A percentile compares a stretch with the other conserved stretches of the same genome.
phyloP scores from a whole-genome alignment of 53 echinoderm and acorn worm genomes.

The Patiria pectinifera region DNA sequence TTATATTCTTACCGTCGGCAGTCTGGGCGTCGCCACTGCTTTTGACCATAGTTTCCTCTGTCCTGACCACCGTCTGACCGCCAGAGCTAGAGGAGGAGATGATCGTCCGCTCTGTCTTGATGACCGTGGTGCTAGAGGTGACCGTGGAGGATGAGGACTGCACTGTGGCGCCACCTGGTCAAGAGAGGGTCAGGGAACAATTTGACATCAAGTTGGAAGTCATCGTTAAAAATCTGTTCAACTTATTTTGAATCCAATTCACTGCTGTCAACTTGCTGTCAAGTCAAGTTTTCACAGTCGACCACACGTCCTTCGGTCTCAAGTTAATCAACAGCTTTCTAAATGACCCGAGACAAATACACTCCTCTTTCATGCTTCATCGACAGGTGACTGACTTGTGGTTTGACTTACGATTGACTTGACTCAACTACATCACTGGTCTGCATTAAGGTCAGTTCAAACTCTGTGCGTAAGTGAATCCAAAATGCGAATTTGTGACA shows the following conservation, averaged over 20 bases:
- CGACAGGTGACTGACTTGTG: too few species aligned
- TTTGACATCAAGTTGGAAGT: not conserved
- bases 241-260: not conserved
- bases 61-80: constrained; percentile 22
- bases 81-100: constrained; percentile 40
- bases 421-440: too few species aligned
- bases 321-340: too few species aligned
- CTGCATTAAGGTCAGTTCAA: too few species aligned
- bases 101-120: constrained; percentile 42
- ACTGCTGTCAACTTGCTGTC: too few species aligned
- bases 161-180: constrained; percentile 39
- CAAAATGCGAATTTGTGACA: too few species aligned
- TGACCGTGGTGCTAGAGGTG: constrained; percentile 45
- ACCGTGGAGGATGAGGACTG: not conserved
- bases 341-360: too few species aligned
- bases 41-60: constrained; percentile 31
- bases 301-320: too few species aligned
- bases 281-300: too few species aligned
- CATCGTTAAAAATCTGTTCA: constrained; percentile 5
- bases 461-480: too few species aligned
- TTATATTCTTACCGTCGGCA: constrained; percentile 36
- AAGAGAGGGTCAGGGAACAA: not conserved
- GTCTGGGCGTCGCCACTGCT: constrained; percentile 55
- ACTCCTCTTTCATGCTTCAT: too few species aligned
- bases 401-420: too few species aligned